Percentiles rank a stretch among this genome's conserved stretches.
These are phyloP conservation scores for Lampris incognitus DNA, from an alignment of 2,113 vertebrate genomes.

Conservation along the genomic window DNA sequence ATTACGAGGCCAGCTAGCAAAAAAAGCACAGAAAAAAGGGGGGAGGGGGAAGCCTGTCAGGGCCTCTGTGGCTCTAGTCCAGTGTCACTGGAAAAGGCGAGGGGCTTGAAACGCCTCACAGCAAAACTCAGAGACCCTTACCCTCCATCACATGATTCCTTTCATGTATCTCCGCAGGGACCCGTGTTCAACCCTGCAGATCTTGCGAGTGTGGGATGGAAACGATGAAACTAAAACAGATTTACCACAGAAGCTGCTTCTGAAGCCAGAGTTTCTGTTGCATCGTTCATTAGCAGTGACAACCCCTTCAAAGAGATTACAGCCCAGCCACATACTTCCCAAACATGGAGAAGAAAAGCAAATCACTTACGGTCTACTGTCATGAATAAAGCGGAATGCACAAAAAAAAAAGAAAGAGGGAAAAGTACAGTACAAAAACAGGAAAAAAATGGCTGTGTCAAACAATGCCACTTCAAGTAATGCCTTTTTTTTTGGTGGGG, in stretches of 20 bases:
- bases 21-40: neutral
- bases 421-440: neutral
- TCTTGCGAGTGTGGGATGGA: slow-evolving; percentile 19
- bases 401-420: neutral
- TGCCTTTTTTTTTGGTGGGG: slow-evolving; percentile 8
- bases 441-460: slow-evolving; percentile 25
- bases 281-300: slow-evolving; percentile 41
- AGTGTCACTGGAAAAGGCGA: slow-evolving; percentile 23
- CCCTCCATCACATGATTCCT: slow-evolving; percentile 62
- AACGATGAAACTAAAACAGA: slow-evolving; percentile 23
- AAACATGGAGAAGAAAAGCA: neutral
- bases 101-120: slow-evolving; percentile 51
- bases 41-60: no score
- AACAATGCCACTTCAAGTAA: slow-evolving; percentile 19
- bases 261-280: slow-evolving; percentile 26
- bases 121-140: slow-evolving; percentile 51
- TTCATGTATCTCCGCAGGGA: slow-evolving; percentile 55
- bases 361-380: slow-evolving; percentile 8
- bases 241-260: slow-evolving; percentile 31
- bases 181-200: slow-evolving; percentile 25
- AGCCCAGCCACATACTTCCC: slow-evolving; percentile 2
- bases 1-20: slow-evolving; percentile 21
- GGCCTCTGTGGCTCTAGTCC: slow-evolving; percentile 51
- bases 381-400: slow-evolving; percentile 12
- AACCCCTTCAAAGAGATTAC: slow-evolving; percentile 34